These are phyloP conservation scores for mouse (Mus musculus) DNA, from an alignment of 2,113 vertebrate genomes.

Conservation along the genomic window GRCm39 chr7:125637501-125638000, in stretches of 20 bases:
- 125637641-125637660: background rate
- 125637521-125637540: background rate
- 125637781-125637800: conserved; percentile 56
- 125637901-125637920: conserved; percentile 59
- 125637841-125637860: conserved; percentile 62
- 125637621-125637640: background rate
- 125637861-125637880: conserved; percentile 75
- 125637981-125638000: conserved; percentile 57
- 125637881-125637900: conserved; percentile 57
- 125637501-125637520: background rate
- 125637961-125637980: conserved; percentile 67
- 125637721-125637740: background rate
- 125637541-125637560: background rate
- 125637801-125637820: conserved; percentile 54
- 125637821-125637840: conserved; percentile 56
- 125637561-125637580: background rate
- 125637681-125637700: background rate
- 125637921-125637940: background rate
- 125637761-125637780: background rate
- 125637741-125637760: background rate
- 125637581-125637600: background rate
- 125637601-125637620: background rate
- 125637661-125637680: background rate
- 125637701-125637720: accelerated
- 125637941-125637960: conserved; percentile 22